Base-by-base conservation (phyloP, 1,140 invertebrate genomes). In the Apolygus lucorum region DNA sequence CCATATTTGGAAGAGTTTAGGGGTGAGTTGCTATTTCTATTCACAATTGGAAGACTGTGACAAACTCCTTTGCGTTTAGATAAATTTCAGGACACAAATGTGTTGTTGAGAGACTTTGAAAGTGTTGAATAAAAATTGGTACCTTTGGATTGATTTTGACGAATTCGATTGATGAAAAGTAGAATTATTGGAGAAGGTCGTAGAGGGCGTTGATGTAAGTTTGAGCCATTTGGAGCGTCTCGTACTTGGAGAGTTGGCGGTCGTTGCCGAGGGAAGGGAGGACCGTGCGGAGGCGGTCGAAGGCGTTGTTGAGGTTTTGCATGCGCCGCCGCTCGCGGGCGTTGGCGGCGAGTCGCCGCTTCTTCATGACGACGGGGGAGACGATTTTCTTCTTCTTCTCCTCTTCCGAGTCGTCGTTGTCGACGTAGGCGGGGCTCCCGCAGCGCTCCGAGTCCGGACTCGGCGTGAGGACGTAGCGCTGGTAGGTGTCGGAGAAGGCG, bases 161-260 rank as follows among this genome's bases (percentile, higher is more conserved):
- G n/a, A n/a, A n/a, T n/a, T n/a, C n/a, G n/a, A n/a, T n/a, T n/a
- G n/a, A n/a, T n/a, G n/a, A n/a, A n/a, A n/a, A n/a, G n/a, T n/a
- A n/a, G n/a, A n/a, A n/a, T 75, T 73, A 85, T 73, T 89, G 87
- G 17, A 95, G 79, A 8, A 96, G 80, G 77, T 96, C 93, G 74
- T 91, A 90, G 8, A 98, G 81, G 0, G 93, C 93, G 0, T 87
- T 86, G 72, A 98, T 98, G 77, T 98, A 98, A 0, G 90, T 93
- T 76, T 98, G 95, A 0, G 96, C 96, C 95, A 97, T 97, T 81
- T 98, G 94, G 0, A 99, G 81, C 0, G 95, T 98, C 79, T 98
- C 96, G 79, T 95, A 98, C 78, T 99, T 99, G 25, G 94, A 97
- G 2, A 98, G 81, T 77, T 97, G 93, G 27, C 92, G 84, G 76